Conservation (phyloP, 1,140 invertebrate genomes). For the Bilobella aurantiaca region DNA sequence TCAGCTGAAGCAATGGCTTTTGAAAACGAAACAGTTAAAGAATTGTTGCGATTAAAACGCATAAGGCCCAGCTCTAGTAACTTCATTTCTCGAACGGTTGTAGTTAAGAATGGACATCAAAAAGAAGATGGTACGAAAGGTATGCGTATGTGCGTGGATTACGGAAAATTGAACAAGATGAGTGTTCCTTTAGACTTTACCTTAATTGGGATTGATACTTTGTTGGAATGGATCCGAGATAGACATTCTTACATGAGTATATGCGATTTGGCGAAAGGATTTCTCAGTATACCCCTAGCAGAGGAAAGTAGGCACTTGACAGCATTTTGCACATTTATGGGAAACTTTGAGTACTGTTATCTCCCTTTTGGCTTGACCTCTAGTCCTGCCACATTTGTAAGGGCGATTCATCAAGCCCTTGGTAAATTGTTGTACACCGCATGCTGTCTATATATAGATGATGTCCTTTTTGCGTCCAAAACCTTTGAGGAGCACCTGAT, state of each 20-base stretch:
- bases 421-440: too few species aligned
- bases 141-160: background rate
- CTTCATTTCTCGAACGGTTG: background rate
- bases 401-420: too few species aligned
- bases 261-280: background rate
- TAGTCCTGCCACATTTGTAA: too few species aligned
- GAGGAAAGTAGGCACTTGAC: background rate
- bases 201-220: background rate
- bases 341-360: background rate
- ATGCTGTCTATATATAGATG: slow-evolving; percentile 39
- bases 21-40: background rate
- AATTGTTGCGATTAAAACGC: background rate
- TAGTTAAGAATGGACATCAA: background rate
- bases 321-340: background rate
- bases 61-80: background rate
- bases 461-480: slow-evolving; percentile 39
- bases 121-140: background rate
- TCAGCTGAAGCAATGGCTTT: background rate
- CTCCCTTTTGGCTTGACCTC: background rate
- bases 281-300: background rate
- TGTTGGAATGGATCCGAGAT: background rate
- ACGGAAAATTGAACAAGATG: background rate
- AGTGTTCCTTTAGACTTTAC: background rate
- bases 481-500: slow-evolving; percentile 38
- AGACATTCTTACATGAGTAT: background rate